Evolutionary conservation across 92 coral and sea anemone species (phyloP), one percentile per base, ranked within the genome.

Genomic region (Parazoanthus darwini): DNA sequence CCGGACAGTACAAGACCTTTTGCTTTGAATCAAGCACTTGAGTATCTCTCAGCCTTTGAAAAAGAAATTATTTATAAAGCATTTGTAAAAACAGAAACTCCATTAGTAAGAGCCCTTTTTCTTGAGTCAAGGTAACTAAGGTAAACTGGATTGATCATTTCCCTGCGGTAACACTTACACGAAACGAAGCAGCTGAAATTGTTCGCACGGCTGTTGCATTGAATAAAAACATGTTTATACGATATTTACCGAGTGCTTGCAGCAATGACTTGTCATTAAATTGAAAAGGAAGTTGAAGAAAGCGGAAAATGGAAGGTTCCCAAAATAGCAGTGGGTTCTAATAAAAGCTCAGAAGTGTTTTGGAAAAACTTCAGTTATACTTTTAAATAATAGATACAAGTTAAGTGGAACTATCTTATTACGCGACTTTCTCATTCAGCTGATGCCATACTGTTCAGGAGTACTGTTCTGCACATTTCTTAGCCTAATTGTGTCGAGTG

Each of bases 381-480:
- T 0, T 76, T 80, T 18, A 23, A n/a, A 68, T 48, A 48, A 48
- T 48, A 82, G 15, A 26, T 9, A 46, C 14, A 10, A 16, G 3
- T 18, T 46, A 84, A 18, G 75, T 13, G 50, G 56, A 23, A 66
- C 37, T 33, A 22, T 37, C 15, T 38, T 46, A 25, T 63, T 37
- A 16, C 42, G 23, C 15, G 25, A 82, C 6, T 63, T 37, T 18
- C 86, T n/a, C 8, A 76, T 8, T 15, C 54, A 76, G 23, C 9
- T 76, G 80, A 25, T 18, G 80, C 51, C 46, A 46, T 76, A 76
- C 42, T 76, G 80, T 76, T 37, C 29, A 46, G 26, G 80, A 6
- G 37, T 14, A 35, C 36, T 74, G 39, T 88, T 96, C 94, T 59
- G 98, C 74, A 68, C 74, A 22, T 3, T 22, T 68, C 42, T 72